Conservation (phyloP, 2,113 vertebrate genomes). For the Erpornis zantholeuca region DNA sequence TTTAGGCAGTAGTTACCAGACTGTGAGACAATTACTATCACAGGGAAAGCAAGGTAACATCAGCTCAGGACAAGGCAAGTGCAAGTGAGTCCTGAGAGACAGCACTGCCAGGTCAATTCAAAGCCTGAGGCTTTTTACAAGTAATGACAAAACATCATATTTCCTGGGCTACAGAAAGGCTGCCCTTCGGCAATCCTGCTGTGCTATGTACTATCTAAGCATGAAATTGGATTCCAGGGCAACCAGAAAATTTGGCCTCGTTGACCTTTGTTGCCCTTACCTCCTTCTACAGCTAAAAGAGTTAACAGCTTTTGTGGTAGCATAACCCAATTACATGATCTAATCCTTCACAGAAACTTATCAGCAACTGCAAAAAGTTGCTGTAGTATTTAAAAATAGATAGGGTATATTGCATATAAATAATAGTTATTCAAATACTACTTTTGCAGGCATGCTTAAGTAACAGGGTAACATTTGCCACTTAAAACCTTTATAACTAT, state of each 20-base stretch:
- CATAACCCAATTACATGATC: neutral
- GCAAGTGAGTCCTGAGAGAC: neutral
- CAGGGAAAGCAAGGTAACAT: neutral
- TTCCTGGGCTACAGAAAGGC: neutral
- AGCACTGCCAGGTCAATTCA: neutral
- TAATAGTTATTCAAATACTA: neutral
- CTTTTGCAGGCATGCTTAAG: neutral
- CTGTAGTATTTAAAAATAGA: neutral
- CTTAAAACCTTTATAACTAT: neutral
- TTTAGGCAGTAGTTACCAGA: neutral
- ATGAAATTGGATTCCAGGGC: neutral
- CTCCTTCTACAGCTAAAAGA: neutral
- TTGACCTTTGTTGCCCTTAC: neutral
- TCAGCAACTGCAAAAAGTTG: neutral
- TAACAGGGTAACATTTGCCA: neutral
- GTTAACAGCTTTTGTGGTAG: neutral
- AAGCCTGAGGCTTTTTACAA: neutral
- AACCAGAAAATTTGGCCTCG: neutral
- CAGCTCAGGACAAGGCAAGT: neutral
- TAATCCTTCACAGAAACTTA: neutral
- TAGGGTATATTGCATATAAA: neutral
- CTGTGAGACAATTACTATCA: neutral
- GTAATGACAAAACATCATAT: neutral
- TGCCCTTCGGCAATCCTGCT: neutral
- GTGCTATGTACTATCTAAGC: neutral